These are phyloP conservation scores for Cerastis rubricosa DNA, from an alignment of 2,888 invertebrate genomes.

Conservation along the genomic window DNA sequence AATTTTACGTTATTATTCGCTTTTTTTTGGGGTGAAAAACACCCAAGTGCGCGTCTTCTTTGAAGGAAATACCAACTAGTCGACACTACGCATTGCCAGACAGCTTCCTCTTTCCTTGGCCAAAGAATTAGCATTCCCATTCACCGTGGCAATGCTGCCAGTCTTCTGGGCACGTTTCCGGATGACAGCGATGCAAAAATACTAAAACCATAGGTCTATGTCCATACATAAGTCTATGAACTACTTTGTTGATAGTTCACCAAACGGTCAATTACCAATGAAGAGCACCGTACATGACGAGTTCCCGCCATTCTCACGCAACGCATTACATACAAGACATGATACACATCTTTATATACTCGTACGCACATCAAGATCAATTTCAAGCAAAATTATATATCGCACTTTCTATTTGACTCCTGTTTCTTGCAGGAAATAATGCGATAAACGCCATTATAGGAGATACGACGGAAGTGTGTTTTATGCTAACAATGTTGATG, in stretches of 20 bases:
- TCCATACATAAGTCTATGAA: too few species aligned
- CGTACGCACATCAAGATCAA: constrained; percentile 70
- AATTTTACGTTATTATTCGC: too few species aligned
- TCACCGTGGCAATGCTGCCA: too few species aligned
- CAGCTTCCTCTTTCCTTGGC: too few species aligned
- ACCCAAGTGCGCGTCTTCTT: too few species aligned
- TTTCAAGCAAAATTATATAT: constrained; percentile 68
- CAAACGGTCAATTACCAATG: constrained; percentile 30
- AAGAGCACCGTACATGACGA: constrained; percentile 69
- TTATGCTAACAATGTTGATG: constrained; percentile 44
- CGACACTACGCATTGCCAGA: too few species aligned
- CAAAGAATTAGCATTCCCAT: too few species aligned
- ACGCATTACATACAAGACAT: constrained; percentile 57
- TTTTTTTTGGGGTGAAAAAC: not conserved
- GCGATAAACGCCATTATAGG: constrained; percentile 51
- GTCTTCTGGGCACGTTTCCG: too few species aligned
- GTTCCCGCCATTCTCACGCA: constrained; percentile 74
- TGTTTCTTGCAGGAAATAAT: constrained; percentile 69
- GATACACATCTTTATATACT: constrained; percentile 58
- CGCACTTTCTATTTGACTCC: constrained; percentile 73
- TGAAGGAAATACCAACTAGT: too few species aligned
- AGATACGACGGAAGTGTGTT: constrained; percentile 35
- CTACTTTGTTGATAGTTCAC: not conserved
- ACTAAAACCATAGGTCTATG: constrained; percentile 18
- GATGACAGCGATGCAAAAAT: not conserved